Evolutionary conservation across 2,888 invertebrate genomes (phyloP), one percentile per base, ranked within the genome.

Genomic region (Epinotia bilunana): DNA sequence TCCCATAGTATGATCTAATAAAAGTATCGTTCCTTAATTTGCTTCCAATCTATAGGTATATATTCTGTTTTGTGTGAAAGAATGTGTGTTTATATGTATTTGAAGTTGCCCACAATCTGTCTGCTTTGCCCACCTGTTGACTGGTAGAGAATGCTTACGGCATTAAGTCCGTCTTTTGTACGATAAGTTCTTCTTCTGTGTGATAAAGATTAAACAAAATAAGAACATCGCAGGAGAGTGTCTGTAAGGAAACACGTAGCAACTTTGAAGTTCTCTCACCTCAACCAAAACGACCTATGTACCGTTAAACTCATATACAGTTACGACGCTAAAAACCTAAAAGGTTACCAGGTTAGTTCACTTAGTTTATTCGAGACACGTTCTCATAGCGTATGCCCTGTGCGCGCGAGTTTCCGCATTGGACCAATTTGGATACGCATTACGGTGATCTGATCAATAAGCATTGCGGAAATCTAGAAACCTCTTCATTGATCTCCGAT

Each of bases 371-470:
- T 18, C 58, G 12, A 49, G 3, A 20, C 72, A 72, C 72, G 72
- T 65, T 46, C 49, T 58, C 20, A 72, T 72, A 46, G 18, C 28
- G 58, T 60, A 72, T 72, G 58, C 72, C 49, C 7, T 18, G 46
- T 49, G 49, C 58, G 28, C 12, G 4, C 63, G 65, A 0, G 28
- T 65, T 65, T 58, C 64, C 64, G 65, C 65, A 72, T 65, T 58
- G 46, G 18, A 65, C 49, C 46, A 72, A 72, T 72, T 72, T 65
- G 60, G 72, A 60, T 60, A 18, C 20, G 57, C 11, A 43, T 65
- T 64, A 58, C 23, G 49, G 58, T 58, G 20, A 57, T 57, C 20
- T 20, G 20, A 69, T 43, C 62, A 67, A 67, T 55, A 46, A 13
- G n/a, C 28, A 61, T 20, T 23, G 53, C 53, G 23, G 28, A 57